Conservation (phyloP, 2,888 invertebrate genomes). For the Trichacis sp. region DNA sequence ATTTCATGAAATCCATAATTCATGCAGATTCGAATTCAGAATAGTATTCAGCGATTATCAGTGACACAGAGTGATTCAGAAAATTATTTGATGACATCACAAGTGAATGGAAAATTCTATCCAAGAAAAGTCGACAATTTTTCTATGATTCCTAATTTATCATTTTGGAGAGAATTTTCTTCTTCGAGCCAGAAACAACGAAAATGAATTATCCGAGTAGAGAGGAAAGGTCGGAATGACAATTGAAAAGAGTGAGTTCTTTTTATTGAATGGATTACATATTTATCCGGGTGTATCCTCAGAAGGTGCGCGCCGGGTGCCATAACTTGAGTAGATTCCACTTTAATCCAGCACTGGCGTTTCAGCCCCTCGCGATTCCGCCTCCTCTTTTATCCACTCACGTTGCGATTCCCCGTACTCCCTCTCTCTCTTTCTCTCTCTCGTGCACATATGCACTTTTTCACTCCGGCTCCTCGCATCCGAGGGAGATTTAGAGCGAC, state of each 20-base stretch:
- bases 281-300: constrained; percentile 2
- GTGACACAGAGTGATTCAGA: too few relatives aligned
- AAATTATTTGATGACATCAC: too few relatives aligned
- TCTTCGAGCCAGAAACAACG: too few relatives aligned
- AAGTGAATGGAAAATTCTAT: too few relatives aligned
- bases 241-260: not conserved
- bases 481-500: constrained; percentile 10
- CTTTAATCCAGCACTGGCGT: constrained; percentile 32
- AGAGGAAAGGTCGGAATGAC: not conserved
- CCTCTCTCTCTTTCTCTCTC: not conserved
- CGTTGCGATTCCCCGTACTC: too few relatives aligned
- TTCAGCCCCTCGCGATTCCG: constrained; percentile 29
- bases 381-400: constrained; percentile 24
- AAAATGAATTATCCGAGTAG: too few relatives aligned
- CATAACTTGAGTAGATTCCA: constrained; percentile 20
- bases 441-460: constrained; percentile 3
- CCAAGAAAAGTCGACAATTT: too few relatives aligned
- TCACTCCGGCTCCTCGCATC: constrained; percentile 13
- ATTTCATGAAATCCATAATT: too few relatives aligned
- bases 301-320: constrained; percentile 4
- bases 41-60: too few relatives aligned
- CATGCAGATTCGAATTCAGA: too few relatives aligned
- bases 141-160: too few relatives aligned
- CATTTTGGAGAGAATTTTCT: too few relatives aligned
- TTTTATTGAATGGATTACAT: constrained; percentile 26